These are phyloP conservation scores for Callimorpha dominula DNA, from an alignment of 2,888 invertebrate genomes.

Conservation along the genomic window DNA sequence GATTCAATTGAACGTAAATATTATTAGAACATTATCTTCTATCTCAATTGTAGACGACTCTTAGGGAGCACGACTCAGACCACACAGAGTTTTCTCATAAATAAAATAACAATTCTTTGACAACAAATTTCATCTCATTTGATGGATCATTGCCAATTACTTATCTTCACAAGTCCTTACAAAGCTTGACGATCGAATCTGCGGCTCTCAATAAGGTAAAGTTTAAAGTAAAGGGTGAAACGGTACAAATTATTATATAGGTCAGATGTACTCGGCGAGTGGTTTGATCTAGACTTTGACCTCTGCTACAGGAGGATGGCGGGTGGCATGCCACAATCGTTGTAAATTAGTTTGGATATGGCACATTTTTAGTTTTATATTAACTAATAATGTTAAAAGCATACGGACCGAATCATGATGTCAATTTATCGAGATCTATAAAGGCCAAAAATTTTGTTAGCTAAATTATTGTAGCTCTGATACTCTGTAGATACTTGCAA, in stretches of 20 bases:
- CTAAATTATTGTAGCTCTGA: too few species aligned
- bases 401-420: too few species aligned
- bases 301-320: conserved; percentile 57
- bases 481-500: too few species aligned
- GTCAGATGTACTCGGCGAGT: conserved; percentile 43
- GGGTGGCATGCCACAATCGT: conserved; percentile 13
- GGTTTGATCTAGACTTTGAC: conserved; percentile 61
- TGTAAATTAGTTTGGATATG: conserved; percentile 34
- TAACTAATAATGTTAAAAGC: too few species aligned
- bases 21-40: background rate
- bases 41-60: background rate
- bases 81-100: conserved; percentile 13
- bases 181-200: conserved; percentile 42
- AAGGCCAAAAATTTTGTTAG: too few species aligned
- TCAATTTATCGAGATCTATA: too few species aligned
- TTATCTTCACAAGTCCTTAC: conserved; percentile 14
- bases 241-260: conserved; percentile 53
- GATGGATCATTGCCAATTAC: conserved; percentile 21
- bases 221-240: conserved; percentile 29
- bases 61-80: conserved; percentile 3
- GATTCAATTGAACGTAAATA: too few species aligned
- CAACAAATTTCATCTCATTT: conserved; percentile 19
- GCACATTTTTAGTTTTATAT: conserved; percentile 7
- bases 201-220: conserved; percentile 36
- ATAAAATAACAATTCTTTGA: conserved; percentile 16